Evolutionary conservation across 2,113 vertebrate genomes (phyloP).

Genomic region (Triplophysa rosa): DNA sequence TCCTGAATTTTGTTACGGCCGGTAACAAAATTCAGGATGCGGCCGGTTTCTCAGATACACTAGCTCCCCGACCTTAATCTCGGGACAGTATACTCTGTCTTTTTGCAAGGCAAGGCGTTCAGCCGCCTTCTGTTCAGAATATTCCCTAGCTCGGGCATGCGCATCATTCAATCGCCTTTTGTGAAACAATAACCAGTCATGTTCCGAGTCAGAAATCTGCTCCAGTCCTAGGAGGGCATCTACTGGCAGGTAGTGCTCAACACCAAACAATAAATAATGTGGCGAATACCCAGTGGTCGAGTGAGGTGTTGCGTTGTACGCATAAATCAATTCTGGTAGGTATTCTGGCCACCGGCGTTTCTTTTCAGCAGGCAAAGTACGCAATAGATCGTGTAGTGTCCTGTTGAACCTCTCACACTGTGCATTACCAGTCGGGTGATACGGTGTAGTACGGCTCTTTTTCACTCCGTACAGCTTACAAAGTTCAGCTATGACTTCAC

Average conservation of each 20-base stretch:
- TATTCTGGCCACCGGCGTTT: neutral
- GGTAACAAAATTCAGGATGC: too few relatives aligned
- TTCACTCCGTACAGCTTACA: neutral
- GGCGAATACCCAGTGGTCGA: neutral
- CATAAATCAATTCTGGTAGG: neutral
- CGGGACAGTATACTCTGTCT: neutral
- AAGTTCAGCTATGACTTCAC: neutral
- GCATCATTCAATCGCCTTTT: neutral
- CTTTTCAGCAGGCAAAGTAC: too few relatives aligned
- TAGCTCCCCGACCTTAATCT: neutral
- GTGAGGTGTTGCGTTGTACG: neutral
- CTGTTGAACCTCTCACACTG: neutral
- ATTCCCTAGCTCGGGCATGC: neutral
- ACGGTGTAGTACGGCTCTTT: neutral
- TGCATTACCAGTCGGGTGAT: neutral
- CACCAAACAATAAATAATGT: neutral
- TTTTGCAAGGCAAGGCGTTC: neutral
- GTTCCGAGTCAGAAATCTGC: neutral
- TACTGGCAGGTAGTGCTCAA: neutral
- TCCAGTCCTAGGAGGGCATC: neutral
- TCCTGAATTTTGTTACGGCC: neutral
- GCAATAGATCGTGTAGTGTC: neutral
- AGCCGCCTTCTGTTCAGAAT: constrained; percentile 15
- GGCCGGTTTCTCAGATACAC: constrained; percentile 6
- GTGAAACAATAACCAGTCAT: neutral